Evolutionary conservation across 2,888 invertebrate species (phyloP), one percentile per base, ranked within the genome.

Genomic region (Cephus rjabovi): DNA sequence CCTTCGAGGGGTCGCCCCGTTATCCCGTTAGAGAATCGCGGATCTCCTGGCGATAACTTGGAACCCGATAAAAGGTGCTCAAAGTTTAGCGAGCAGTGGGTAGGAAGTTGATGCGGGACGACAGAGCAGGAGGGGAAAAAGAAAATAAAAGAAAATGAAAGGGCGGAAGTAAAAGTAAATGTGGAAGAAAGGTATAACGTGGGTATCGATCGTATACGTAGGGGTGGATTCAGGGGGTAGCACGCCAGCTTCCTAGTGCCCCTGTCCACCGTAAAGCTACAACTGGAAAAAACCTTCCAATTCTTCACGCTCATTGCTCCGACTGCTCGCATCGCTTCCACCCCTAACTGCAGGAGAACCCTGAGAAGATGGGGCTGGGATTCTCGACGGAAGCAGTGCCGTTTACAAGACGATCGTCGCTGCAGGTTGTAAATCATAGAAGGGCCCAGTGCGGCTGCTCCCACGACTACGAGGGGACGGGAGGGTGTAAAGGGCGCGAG

Each of bases 371-470:
- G 56, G 56, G 23, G 9, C 1, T 56, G 56, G 56, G 23, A 56
- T 56, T 23, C 56, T 9, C 56, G 56, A 23, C 56, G 23, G 23
- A 23, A 56, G 56, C 56, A 56, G 56, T 80, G 82, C 83, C 84
- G 83, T 86, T 87, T 86, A 87, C 86, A 86, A 88, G 85, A 90
- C 88, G 89, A 89, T 87, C 85, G 87, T 86, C 88, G 85, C 84
- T 86, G 56, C 56, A 56, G 88, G 86, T 83, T 87, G 86, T 89
- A 89, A 90, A 90, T 90, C 90, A 89, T 86, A 85, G 83, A 85
- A 82, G 79, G 82, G 77, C 76, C 73, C 77, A 74, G 79, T 40
- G 69, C 73, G 77, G 71, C 15, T 71, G 71, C 31, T 31, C 30
- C 15, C 15, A 31, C 15, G 71, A 6, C 30, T 31, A 3, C 6